Evolutionary conservation across 2,113 vertebrate species (phyloP).

Genomic region (Hemichromis elongatus): DNA sequence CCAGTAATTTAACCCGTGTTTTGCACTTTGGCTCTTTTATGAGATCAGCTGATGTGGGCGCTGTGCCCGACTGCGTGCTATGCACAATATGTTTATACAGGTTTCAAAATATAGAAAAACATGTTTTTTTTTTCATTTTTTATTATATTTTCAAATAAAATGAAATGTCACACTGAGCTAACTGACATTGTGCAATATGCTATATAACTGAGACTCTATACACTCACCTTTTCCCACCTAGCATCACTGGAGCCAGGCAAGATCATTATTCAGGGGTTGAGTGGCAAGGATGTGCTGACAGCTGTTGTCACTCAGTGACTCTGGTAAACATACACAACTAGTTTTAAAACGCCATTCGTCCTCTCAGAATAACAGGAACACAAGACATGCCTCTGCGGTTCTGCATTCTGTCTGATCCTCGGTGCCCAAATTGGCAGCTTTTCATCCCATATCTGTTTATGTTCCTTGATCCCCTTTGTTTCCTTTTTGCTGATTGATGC

Average conservation of each 20-base stretch:
- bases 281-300: not conserved
- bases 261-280: conserved; percentile 11
- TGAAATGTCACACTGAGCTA: not conserved
- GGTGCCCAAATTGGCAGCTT: not conserved
- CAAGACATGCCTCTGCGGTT: not conserved
- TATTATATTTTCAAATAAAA: not conserved
- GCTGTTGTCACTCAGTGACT: conserved; percentile 6
- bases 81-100: not conserved
- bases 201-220: not conserved
- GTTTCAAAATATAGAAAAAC: not conserved
- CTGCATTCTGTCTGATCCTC: conserved; percentile 8
- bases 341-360: not conserved
- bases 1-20: not conserved
- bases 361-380: not conserved
- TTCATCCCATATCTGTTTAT: conserved; percentile 5
- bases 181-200: not conserved
- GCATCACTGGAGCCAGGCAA: not conserved
- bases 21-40: not conserved
- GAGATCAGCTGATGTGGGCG: not conserved
- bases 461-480: conserved; percentile 23
- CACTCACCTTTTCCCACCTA: not conserved
- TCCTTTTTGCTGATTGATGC: not conserved
- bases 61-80: not conserved
- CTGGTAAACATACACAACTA: not conserved
- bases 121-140: not conserved